These are phyloP conservation scores for Coremacera marginata DNA, from an alignment of 2,888 invertebrate genomes.

Conservation along the genomic window DNA sequence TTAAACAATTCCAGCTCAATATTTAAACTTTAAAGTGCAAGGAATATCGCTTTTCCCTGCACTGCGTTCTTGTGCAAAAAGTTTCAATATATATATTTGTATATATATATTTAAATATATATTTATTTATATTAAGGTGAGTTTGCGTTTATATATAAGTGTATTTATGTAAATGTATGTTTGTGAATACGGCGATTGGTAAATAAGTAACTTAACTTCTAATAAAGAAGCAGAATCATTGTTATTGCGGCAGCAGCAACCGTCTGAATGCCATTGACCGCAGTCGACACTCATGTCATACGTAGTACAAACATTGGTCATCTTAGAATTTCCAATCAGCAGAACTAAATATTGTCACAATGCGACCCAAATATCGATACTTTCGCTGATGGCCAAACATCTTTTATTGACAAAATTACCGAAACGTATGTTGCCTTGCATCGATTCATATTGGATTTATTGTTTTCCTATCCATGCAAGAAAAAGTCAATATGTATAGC, in stretches of 20 bases:
- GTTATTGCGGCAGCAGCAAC: conserved; percentile 6
- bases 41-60: not conserved
- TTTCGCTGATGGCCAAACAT: no score
- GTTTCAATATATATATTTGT: not conserved
- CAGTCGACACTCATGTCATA: not conserved
- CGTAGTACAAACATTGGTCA: no score
- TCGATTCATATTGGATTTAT: no score
- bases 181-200: not conserved
- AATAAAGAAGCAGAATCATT: not conserved
- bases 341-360: no score
- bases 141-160: not conserved
- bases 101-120: conserved; percentile 12
- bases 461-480: no score
- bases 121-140: conserved; percentile 30
- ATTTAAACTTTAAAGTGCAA: not conserved
- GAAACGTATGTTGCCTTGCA: no score
- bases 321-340: no score
- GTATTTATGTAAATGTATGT: not conserved
- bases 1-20: not conserved
- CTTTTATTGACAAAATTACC: no score
- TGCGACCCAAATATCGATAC: no score
- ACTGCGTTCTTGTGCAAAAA: not conserved
- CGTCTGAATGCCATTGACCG: conserved; percentile 20
- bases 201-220: conserved; percentile 2
- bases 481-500: no score